Conservation (phyloP, 2,888 invertebrate genomes). For the Orthonevra nobilis region DNA sequence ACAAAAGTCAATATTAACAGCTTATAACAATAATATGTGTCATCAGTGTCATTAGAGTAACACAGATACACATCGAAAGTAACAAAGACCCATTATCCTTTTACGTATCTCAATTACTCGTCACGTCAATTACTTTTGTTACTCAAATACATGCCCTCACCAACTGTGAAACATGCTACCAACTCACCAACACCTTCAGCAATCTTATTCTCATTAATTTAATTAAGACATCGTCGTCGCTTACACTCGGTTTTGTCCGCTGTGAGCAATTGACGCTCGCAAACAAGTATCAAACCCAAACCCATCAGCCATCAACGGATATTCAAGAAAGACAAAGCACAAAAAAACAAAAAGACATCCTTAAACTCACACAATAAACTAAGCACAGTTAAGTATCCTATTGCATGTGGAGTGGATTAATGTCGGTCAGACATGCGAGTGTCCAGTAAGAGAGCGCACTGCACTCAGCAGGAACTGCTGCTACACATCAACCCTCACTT, state of each 20-base stretch:
- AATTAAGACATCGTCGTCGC: conserved; percentile 53
- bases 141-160: too few relatives aligned
- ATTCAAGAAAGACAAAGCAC: conserved; percentile 8
- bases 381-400: conserved; percentile 65
- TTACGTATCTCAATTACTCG: too few relatives aligned
- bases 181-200: conserved; percentile 20
- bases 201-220: conserved; percentile 46
- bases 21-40: too few relatives aligned
- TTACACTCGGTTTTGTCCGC: not conserved
- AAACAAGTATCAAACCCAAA: conserved; percentile 17
- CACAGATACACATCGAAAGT: too few relatives aligned
- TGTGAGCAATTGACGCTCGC: not conserved
- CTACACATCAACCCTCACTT: conserved; percentile 26
- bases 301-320: conserved; percentile 51
- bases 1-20: too few relatives aligned
- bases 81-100: too few relatives aligned
- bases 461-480: conserved; percentile 35
- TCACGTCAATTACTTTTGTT: too few relatives aligned
- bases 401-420: conserved; percentile 69
- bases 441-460: conserved; percentile 41
- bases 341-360: conserved; percentile 23
- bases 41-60: too few relatives aligned
- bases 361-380: conserved; percentile 68
- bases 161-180: conserved; percentile 5
- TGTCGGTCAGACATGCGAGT: conserved; percentile 62